Evolutionary conservation across 2,888 invertebrate genomes (phyloP).

Genomic region (Anticlea derivata): DNA sequence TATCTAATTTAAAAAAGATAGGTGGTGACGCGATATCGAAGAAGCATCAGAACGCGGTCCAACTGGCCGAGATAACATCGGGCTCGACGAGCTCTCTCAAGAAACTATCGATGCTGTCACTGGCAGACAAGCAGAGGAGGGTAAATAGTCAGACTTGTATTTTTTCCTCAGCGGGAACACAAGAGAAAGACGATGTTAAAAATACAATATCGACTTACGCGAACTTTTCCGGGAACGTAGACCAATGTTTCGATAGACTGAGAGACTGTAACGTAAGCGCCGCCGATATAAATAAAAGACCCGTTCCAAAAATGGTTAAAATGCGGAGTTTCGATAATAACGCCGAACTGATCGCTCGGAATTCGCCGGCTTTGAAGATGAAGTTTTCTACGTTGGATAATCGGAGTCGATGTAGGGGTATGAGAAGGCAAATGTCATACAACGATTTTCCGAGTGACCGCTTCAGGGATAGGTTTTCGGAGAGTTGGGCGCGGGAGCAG

Average conservation of each 20-base stretch:
- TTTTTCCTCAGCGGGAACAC: constrained; percentile 67
- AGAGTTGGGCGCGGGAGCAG: constrained; percentile 66
- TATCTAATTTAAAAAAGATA: constrained; percentile 79
- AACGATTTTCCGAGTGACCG: constrained; percentile 78
- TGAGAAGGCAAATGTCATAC: constrained; percentile 78
- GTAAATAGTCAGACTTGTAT: constrained; percentile 76
- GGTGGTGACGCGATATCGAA: constrained; percentile 75
- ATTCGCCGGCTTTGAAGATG: constrained; percentile 63
- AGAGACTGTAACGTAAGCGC: constrained; percentile 61
- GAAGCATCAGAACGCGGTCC: constrained; percentile 77
- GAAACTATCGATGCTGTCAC: constrained; percentile 75
- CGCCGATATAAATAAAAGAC: constrained; percentile 54
- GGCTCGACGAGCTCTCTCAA: constrained; percentile 74
- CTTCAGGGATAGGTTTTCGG: constrained; percentile 64
- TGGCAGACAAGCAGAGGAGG: constrained; percentile 74
- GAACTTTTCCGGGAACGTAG: constrained; percentile 78
- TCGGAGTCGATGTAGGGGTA: constrained; percentile 74
- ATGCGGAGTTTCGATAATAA: constrained; percentile 74
- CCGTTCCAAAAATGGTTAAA: constrained; percentile 63
- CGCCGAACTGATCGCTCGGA: constrained; percentile 61
- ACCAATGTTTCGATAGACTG: constrained; percentile 77
- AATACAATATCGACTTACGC: constrained; percentile 70
- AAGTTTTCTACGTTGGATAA: constrained; percentile 79
- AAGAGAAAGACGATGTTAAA: constrained; percentile 69
- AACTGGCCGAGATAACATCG: constrained; percentile 76